Percentiles rank a stretch among this genome's conserved stretches.
Conservation (phyloP, 2,113 vertebrate genomes). For the Fulmarus glacialis region DNA sequence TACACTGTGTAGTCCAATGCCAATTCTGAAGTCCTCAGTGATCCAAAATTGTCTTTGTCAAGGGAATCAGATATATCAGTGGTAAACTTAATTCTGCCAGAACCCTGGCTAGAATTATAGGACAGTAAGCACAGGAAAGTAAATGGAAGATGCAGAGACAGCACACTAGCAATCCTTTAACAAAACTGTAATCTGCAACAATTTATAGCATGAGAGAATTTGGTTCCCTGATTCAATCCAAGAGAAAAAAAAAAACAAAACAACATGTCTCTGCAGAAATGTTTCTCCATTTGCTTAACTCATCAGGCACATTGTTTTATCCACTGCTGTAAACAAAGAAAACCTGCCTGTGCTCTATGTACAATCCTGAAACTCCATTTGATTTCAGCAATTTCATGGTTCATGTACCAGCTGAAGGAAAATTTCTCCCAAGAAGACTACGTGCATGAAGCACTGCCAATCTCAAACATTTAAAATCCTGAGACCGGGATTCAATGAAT, state of each 20-base stretch:
- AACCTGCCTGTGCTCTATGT: not conserved
- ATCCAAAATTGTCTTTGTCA: not conserved
- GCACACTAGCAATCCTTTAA: not conserved
- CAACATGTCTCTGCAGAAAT: not conserved
- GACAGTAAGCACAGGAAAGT: not conserved
- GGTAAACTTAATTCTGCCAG: not conserved
- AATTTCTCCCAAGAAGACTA: slow-evolving; percentile 36
- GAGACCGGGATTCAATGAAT: not conserved
- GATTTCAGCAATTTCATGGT: slow-evolving; percentile 65
- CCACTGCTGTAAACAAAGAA: slow-evolving; percentile 53
- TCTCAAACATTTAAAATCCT: not conserved
- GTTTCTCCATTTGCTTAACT: slow-evolving; percentile 15
- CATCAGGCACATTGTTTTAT: slow-evolving; percentile 29
- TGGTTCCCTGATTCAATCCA: not conserved
- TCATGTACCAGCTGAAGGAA: slow-evolving; percentile 36
- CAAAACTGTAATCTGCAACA: not conserved
- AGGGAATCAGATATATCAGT: not conserved
- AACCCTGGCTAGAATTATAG: not conserved
- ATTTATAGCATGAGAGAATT: slow-evolving; percentile 14
- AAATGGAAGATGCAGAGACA: not conserved
- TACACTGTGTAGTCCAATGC: not conserved
- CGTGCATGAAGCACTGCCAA: not conserved
- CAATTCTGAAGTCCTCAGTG: not conserved
- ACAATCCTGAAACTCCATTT: slow-evolving; percentile 44
- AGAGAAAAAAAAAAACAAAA: not conserved